phyloP scores from a whole-genome alignment of 2,797 vertebrate species.

The Novumbra hubbsi region DNA sequence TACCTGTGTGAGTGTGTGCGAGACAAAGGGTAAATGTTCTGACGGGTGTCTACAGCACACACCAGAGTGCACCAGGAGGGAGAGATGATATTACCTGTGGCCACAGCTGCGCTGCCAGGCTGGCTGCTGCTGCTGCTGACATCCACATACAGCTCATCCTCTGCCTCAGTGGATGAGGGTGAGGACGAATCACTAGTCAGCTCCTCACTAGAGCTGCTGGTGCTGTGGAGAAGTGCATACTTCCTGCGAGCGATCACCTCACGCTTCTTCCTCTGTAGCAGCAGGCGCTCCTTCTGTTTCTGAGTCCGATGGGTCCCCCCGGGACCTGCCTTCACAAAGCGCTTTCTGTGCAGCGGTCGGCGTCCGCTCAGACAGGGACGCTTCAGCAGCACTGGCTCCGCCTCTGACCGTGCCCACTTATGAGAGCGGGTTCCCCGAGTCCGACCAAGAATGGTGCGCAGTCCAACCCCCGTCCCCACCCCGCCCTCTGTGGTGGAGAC shows the following conservation, averaged over 20 bases:
- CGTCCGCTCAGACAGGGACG: conserved; percentile 86
- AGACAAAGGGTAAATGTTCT: not conserved
- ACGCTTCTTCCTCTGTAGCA: conserved; percentile 93
- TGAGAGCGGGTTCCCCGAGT: conserved; percentile 85
- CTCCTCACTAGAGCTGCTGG: conserved; percentile 95
- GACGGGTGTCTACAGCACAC: not conserved
- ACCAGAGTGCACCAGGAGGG: not conserved
- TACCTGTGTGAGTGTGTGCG: no score
- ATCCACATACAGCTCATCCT: conserved; percentile 93
- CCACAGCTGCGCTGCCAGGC: conserved; percentile 82
- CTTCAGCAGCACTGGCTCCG: conserved; percentile 90
- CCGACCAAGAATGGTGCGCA: conserved; percentile 71
- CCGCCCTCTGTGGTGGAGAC: conserved; percentile 68
- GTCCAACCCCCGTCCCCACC: conserved; percentile 45
- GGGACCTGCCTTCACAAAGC: conserved; percentile 83
- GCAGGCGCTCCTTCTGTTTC: conserved; percentile 93
- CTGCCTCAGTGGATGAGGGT: conserved; percentile 90
- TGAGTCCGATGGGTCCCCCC: conserved; percentile 86
- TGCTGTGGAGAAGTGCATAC: conserved; percentile 91
- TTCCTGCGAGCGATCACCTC: conserved; percentile 92
- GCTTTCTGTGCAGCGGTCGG: conserved; percentile 85
- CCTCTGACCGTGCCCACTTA: conserved; percentile 91
- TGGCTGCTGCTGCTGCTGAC: conserved; percentile 91
- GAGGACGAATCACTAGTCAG: conserved; percentile 91
- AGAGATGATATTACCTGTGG: conserved; percentile 81